Conservation (phyloP, 2,888 invertebrate species). For the Syrista parreyssii region DNA sequence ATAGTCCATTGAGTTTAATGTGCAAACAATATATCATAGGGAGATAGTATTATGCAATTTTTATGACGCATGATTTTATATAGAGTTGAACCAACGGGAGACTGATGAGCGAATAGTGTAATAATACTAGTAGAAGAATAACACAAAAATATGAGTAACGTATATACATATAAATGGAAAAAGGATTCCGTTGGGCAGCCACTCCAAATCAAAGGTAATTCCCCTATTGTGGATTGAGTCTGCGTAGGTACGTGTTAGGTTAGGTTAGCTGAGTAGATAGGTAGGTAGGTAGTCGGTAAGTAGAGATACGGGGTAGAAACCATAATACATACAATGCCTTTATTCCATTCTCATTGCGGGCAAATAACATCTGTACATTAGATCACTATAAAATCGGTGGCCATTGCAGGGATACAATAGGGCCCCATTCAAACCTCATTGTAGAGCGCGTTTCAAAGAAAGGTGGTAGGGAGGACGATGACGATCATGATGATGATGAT, state of each 20-base stretch:
- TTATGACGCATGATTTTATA: neutral
- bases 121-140: neutral
- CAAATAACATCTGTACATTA: constrained; percentile 65
- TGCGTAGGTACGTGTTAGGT: neutral
- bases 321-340: constrained; percentile 56
- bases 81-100: neutral
- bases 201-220: neutral
- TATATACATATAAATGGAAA: neutral
- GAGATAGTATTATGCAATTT: neutral
- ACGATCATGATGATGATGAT: constrained; percentile 34
- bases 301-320: constrained; percentile 49
- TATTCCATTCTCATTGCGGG: constrained; percentile 61
- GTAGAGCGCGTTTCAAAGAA: constrained; percentile 58
- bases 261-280: neutral
- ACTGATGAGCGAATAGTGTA: neutral
- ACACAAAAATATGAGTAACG: neutral
- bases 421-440: constrained; percentile 56
- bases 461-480: constrained; percentile 45
- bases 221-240: neutral
- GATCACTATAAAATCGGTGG: constrained; percentile 62
- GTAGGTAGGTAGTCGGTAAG: neutral
- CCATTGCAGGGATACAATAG: constrained; percentile 58
- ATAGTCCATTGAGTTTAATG: neutral
- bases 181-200: neutral
- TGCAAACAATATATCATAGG: neutral